Base-by-base conservation (phyloP, 2,113 vertebrate species). In the Chelonoidis abingdonii region DNA sequence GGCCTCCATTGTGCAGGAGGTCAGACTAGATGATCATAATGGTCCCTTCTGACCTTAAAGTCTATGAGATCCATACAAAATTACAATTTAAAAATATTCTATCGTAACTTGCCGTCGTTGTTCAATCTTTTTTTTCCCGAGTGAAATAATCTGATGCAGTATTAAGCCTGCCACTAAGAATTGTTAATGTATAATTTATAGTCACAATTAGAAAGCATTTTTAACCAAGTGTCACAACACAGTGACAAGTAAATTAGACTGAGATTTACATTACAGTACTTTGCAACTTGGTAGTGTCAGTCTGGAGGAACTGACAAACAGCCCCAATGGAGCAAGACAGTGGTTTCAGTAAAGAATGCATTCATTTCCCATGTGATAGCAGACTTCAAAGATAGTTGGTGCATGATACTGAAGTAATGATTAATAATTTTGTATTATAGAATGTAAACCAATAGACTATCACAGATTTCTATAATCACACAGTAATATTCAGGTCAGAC, bases 161-260 rank as follows among this genome's bases (percentile, higher is more conserved):
- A 98, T 98, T 98, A 98, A 98, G 97, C 95, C 92, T 98, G 98
- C 98, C 97, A 98, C 95, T 93, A 98, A 96, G 97, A 97, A 98
- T 98, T 97, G 96, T 98, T 98, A 98, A 98, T 98, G 97, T 98
- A 97, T 98, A 98, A 98, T 98, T 98, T 98, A 98, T 98, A 97
- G 95, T 96, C 97, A 98, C 97, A 98, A 98, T 98, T 98, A 98
- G 98, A 98, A 98, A 98, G 92, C 98, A 98, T 98, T 98, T 98
- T 98, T 98, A 98, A 98, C 97, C 94, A 98, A 98, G 97, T 98
- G 98, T 98, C 98, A 98, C 97, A 98, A 98, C 98, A 98, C 89
- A 97, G 93, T 98, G 98, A 98, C 98, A 98, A 98, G 97, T 98
- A 98, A 98, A 98, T 98, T 98, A 98, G 98, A 90, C 97, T 97